Conservation (phyloP, 2,113 vertebrate species). For the Larimichthys polyactis region DNA sequence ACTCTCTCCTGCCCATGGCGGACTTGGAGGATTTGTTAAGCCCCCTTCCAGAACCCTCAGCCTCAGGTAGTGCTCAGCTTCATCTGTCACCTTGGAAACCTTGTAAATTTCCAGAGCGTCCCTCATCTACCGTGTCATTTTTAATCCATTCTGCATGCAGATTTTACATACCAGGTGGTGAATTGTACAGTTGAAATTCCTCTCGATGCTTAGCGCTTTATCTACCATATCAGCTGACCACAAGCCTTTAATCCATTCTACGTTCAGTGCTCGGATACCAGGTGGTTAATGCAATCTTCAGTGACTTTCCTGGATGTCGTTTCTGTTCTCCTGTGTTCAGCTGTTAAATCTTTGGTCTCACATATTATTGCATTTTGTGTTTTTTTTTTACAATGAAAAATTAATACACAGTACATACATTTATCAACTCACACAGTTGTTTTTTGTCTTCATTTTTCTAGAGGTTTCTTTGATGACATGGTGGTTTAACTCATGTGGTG, state of each 20-base stretch:
- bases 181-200: slow-evolving; percentile 3
- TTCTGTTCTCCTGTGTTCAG: not conserved
- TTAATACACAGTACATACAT: not conserved
- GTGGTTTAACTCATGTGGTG: slow-evolving; percentile 90
- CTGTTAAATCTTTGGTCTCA: not conserved
- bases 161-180: slow-evolving; percentile 25
- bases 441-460: slow-evolving; percentile 40
- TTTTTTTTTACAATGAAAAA: not conserved
- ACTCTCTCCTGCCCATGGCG: slow-evolving; percentile 66
- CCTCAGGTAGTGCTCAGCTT: slow-evolving; percentile 82
- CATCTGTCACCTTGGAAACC: slow-evolving; percentile 8
- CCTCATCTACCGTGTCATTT: not conserved
- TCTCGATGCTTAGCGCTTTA: not conserved
- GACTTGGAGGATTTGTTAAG: slow-evolving; percentile 83
- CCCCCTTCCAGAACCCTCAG: slow-evolving; percentile 87
- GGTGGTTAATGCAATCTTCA: slow-evolving; percentile 8
- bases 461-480: slow-evolving; percentile 84
- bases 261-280: not conserved
- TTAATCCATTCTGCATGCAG: slow-evolving; percentile 32
- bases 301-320: not conserved
- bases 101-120: not conserved
- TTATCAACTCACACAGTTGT: not conserved
- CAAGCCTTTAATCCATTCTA: slow-evolving; percentile 18
- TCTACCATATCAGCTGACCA: slow-evolving; percentile 20
- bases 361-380: not conserved